Base-by-base conservation (phyloP, 2,797 vertebrate species). In the Gambusia yucatana region DNA sequence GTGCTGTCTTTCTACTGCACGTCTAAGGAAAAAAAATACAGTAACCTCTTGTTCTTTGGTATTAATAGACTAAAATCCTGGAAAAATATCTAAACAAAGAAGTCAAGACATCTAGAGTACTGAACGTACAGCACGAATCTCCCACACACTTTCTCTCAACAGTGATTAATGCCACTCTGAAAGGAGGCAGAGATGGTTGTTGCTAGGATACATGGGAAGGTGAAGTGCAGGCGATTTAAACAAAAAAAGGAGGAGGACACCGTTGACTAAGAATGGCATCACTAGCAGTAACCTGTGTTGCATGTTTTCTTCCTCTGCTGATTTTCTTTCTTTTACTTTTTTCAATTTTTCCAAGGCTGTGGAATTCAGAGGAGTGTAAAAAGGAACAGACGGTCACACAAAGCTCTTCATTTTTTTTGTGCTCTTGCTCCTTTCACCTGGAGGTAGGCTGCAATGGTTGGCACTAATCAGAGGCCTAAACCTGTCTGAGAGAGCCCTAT, bases 141-240 rank as follows among this genome's bases (percentile, higher is more conserved):
- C 94, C 94, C 94, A 94, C 95, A 95, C 94, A 88, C 85, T 93
- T 89, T 94, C 89, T 88, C 88, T 88, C 88, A 86, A 90, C 88
- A 59, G 91, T 95, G 95, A 95, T 96, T 96, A 94, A 96, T 95
- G 94, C 92, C 93, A 93, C 91, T 92, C 93, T 93, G 94, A 94
- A 91, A 94, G 89, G 90, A 93, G 92, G 93, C 92, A 94, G 94
- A 94, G 88, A 95, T 88, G 91, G 91, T 90, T 95, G 96, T 96
- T 96, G 96, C 96, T 96, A 96, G 95, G 96, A 96, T 95, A 96
- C 96, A 91, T 91, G 90, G 93, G 88, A 94, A 96, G 94, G 95
- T 96, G 94, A 94, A 94, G 92, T 92, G 91, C 91, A 88, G 91
- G 91, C 90, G 89, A 91, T 95, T 95, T 91, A 94, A 93, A 91